Conservation (phyloP, 2,797 vertebrate genomes). For the Brotula barbata region DNA sequence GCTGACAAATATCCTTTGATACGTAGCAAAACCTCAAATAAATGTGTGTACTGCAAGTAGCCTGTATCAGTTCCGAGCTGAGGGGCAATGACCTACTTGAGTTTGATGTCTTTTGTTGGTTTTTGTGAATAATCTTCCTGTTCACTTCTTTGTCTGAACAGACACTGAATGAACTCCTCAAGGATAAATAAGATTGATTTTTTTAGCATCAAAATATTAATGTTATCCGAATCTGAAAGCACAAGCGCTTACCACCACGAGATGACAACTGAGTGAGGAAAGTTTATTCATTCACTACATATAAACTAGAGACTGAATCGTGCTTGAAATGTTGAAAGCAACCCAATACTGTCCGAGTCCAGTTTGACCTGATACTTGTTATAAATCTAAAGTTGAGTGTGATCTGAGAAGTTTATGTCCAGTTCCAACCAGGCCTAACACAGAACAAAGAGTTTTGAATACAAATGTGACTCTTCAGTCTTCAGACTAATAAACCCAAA, state of each 20-base stretch:
- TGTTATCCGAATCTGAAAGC: conserved; percentile 30
- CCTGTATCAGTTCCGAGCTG: conserved; percentile 22
- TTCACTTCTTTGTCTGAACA: conserved; percentile 57
- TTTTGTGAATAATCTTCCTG: conserved; percentile 49
- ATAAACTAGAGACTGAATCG: too few relatives aligned
- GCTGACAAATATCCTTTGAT: conserved; percentile 7
- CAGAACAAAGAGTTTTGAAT: too few relatives aligned
- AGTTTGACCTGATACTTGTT: too few relatives aligned
- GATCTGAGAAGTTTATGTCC: too few relatives aligned
- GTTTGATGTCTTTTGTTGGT: conserved; percentile 56
- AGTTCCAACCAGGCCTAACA: too few relatives aligned
- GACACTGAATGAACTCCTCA: conserved; percentile 51
- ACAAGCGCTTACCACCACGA: not conserved
- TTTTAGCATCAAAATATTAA: conserved; percentile 18
- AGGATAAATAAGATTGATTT: conserved; percentile 54
- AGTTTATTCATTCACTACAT: too few relatives aligned
- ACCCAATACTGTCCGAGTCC: too few relatives aligned
- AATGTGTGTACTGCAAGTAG: conserved; percentile 15
- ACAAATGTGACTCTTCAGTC: too few relatives aligned
- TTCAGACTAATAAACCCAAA: too few relatives aligned
- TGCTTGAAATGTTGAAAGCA: too few relatives aligned
- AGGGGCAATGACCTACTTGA: conserved; percentile 62
- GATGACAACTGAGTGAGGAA: too few relatives aligned
- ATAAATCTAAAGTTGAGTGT: too few relatives aligned
- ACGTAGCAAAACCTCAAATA: conserved; percentile 15